Evolutionary conservation across 2,888 invertebrate genomes (phyloP), one percentile per base, ranked within the genome.

Genomic region (Sesia apiformis): DNA sequence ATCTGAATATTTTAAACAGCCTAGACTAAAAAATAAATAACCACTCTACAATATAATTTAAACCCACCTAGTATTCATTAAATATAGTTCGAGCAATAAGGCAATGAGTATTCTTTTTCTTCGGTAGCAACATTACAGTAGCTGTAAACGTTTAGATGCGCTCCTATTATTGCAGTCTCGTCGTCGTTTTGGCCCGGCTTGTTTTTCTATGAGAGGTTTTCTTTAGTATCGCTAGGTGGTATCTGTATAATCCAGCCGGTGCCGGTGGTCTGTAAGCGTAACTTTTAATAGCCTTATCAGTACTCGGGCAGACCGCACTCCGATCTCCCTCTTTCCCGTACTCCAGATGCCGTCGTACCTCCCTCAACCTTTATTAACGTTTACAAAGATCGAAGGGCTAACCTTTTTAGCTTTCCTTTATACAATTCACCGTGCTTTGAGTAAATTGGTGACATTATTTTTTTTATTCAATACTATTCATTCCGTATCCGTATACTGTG

Each of bases 231-330:
- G 65, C 72, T 72, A 68, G 67, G 69, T 70, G 69, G 70, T 77
- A 76, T 81, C 73, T 72, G 67, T 70, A 77, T 77, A 77, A 82
- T 81, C 76, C 81, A 74, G 70, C 62, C 74, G 65, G 70, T 72
- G 23, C 23, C 74, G 66, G 71, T 72, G 73, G 76, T 76, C 78
- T 77, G 72, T 68, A 68, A 78, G 80, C 76, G 83, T 82, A 84
- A 89, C 81, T 89, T 89, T 84, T 86, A 86, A 88, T 86, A 89
- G 84, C 81, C 82, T 86, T 88, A 88, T 88, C 85, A 78, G 83
- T 77, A 68, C 76, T 72, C 70, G 65, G 70, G 72, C 85, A 85
- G 83, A 74, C 82, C 74, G 72, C 70, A 66, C 71, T 72, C 68
- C 71, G 63, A 72, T 74, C 78, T 72, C 69, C 69, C 65, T 66